Evolutionary conservation across 2,888 invertebrate species (phyloP), one percentile per base, ranked within the genome.

Genomic region (Trypoxylon attenuatum): DNA sequence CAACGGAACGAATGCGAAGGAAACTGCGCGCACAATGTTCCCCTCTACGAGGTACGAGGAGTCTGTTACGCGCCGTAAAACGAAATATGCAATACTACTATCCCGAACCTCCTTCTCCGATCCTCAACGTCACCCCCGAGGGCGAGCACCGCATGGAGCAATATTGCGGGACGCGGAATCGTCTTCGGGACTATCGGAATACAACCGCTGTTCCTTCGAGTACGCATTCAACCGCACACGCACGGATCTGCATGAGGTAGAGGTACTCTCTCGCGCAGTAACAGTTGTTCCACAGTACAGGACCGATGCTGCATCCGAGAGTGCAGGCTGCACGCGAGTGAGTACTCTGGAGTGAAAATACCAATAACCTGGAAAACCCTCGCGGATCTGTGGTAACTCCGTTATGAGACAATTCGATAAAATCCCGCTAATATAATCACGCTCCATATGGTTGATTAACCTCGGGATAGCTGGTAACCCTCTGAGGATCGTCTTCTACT

Each of bases 361-460:
- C 71, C 77, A 73, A 78, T 75, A 77, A 73, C 71, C 66, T 62
- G 69, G 68, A 62, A 70, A 71, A 69, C 62, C 72, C 58, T 56
- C 66, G 70, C 55, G 75, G 72, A 79, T 78, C 70, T 73, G 70
- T 54, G 52, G 67, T 81, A 82, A 81, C 74, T 79, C 71, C 65
- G 75, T 82, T 78, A 79, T 69, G 71, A 74, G 80, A 73, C 80
- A 79, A 82, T 73, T 79, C 76, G 77, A 82, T 84, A 79, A 83
- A 82, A 84, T 78, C 81, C 78, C 68, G 77, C 77, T 84, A 83
- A 84, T 82, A 79, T 82, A 82, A 84, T 84, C 82, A 79, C 76
- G 72, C 78, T 80, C 73, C 77, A 79, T 80, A 82, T 79, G 84
- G 81, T 82, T 84, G 82, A 84, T 84, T 83, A 84, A 82, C 79